These are phyloP conservation scores for Agrotis puta DNA, from an alignment of 2,888 invertebrate genomes.

Conservation along the genomic window DNA sequence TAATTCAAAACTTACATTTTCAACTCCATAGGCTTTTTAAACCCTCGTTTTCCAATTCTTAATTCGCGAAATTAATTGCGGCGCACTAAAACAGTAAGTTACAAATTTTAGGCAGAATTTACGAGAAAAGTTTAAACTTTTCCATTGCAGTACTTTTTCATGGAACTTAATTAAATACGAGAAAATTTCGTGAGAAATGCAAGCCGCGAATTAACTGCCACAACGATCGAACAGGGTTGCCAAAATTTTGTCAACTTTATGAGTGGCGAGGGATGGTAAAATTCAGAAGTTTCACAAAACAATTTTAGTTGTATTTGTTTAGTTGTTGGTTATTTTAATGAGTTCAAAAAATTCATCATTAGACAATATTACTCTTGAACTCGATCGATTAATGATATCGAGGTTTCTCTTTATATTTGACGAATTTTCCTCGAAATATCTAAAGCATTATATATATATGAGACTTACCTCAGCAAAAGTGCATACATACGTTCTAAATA, in stretches of 20 bases:
- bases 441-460: no score
- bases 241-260: conserved; percentile 62
- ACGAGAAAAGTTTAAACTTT: conserved; percentile 75
- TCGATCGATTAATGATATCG: neutral
- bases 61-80: conserved; percentile 62
- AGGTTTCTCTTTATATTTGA: neutral
- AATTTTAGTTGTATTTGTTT: conserved; percentile 29
- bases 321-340: conserved; percentile 26
- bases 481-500: neutral
- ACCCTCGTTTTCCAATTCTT: conserved; percentile 42
- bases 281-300: conserved; percentile 46
- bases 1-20: conserved; percentile 38
- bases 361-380: neutral
- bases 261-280: conserved; percentile 37
- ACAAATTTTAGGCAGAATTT: conserved; percentile 67
- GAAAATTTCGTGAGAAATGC: conserved; percentile 86
- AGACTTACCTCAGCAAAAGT: neutral
- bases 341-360: neutral
- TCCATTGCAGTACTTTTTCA: conserved; percentile 78
- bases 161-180: conserved; percentile 83
- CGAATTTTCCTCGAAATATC: neutral
- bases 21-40: conserved; percentile 31
- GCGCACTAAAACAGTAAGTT: conserved; percentile 55
- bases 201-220: conserved; percentile 73
- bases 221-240: conserved; percentile 67